Base-by-base conservation (phyloP, 2,113 vertebrate genomes). In the Epinephelus moara region DNA sequence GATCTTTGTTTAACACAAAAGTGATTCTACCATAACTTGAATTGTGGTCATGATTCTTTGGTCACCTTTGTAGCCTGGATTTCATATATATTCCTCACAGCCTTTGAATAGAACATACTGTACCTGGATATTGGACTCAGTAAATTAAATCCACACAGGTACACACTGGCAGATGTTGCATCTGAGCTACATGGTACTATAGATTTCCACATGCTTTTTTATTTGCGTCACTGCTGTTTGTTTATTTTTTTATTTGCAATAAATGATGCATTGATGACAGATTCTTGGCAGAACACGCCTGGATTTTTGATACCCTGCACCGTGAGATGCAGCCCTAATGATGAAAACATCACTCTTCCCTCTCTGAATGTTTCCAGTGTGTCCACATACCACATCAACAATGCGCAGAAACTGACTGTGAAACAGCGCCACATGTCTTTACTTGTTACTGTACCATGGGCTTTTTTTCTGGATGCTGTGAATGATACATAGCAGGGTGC, bases 211-310 rank as follows among this genome's bases (percentile, higher is more conserved):
- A 7, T 6, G 17, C 68, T 40, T 45, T 61, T 57, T 64, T 23
- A 6, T 60, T 63, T 81, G 50, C 23, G 30, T 70, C 62, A 19
- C 56, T 25, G n/a, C 21, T 73, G 47, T 42, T 42, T 69, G 7
- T 60, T 49, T 52, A 4, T 60, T 64, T 60, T 52, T 64, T 12
- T 6, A 27, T 5, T 23, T 18, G 19, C 3, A 12, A 11, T 85
- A 40, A 84, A 70, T 66, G 59, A 79, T 79, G 33, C 52, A 11
- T 40, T 25, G 25, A 30, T 75, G 75, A 69, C 77, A 75, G 75
- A 67, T 67, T 40, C 42, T 12, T 30, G 19, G 27, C 56, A 70
- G 49, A 49, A 18, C 40, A 52, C 0, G 2, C 1, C 59, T 40
- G 53, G 15, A 15, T 80, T 18, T 52, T 13, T 68, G 40, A 19